Conservation (phyloP, 2,113 vertebrate species). For the Clarias gariepinus region DNA sequence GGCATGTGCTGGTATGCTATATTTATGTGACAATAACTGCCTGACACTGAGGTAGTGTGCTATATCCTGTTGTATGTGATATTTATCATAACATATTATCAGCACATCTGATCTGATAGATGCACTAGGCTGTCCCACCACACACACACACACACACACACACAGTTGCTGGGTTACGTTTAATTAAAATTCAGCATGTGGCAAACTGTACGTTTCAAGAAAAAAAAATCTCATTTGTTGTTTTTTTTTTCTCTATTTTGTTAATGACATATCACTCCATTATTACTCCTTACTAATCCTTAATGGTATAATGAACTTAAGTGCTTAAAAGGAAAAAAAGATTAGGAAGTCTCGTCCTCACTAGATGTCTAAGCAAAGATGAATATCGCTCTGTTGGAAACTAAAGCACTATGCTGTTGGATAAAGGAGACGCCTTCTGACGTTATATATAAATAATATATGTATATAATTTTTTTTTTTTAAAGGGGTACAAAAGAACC, state of each 20-base stretch:
- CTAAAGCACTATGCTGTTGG: constrained; percentile 84
- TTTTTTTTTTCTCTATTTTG: constrained; percentile 4
- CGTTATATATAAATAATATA: constrained; percentile 81
- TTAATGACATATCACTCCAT: constrained; percentile 59
- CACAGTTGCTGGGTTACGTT: neutral
- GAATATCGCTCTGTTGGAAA: constrained; percentile 77
- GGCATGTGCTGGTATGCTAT: neutral
- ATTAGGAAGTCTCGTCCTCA: constrained; percentile 69
- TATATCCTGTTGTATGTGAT: neutral
- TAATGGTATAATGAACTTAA: constrained; percentile 66
- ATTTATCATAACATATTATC: neutral
- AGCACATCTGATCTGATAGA: neutral
- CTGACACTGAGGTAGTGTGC: neutral
- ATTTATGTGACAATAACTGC: neutral
- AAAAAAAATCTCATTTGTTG: constrained; percentile 8
- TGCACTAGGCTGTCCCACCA: neutral
- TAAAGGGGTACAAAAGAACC: constrained; percentile 71
- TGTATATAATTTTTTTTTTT: constrained; percentile 68
- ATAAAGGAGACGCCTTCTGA: constrained; percentile 81
- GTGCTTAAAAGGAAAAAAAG: constrained; percentile 69
- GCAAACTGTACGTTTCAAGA: constrained; percentile 21
- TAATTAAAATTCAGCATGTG: neutral
- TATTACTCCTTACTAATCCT: constrained; percentile 46
- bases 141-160: too few relatives aligned
- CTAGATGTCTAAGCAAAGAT: constrained; percentile 73